Base-by-base conservation (phyloP, 2,888 invertebrate species). In the Rambutsinella grinnellia region DNA sequence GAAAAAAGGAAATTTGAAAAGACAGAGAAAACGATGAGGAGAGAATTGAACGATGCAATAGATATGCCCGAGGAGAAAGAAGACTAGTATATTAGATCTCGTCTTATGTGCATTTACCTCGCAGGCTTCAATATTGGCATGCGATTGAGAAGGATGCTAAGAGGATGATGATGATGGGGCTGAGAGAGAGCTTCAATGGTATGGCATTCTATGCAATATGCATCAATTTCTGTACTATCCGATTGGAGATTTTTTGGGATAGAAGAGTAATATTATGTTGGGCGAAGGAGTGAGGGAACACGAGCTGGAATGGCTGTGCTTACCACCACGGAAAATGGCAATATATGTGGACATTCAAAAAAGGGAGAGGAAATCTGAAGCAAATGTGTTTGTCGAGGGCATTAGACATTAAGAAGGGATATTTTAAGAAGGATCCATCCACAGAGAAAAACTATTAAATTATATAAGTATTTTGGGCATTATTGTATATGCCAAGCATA, bases 371-470 rank as follows among this genome's bases (percentile, higher is more conserved):
- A 61, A 57, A 60, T 51, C 28, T 36, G 58, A 24, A 63, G n/a
- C n/a, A 57, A 70, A 63, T 47, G 28, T 70, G 57, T 70, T 70
- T 70, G 70, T 56, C 47, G 27, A 69, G 57, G 63, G 63, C 63
- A 62, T 70, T 70, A 53, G 15, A 28, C 17, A 60, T 49, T 57
- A 21, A 51, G 8, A 23, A 23, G 24, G 46, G n/a, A 60, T 67
- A 23, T 53, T 26, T 2, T 54, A 60, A 62, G 17, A 53, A 61
- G 8, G n/a, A n/a, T 26, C 15, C 27, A 70, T 54, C 24, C 2
- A 46, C 58, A 49, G 27, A 27, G 58, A 70, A 60, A 24, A 53
- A 62, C 54, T 56, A 70, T 70, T 70, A 60, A 62, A 54, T 70
- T 70, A 61, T 61, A 70, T 13, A 24, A 17, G 27, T 49, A 44